phyloP scores from a whole-genome alignment of 2,113 vertebrate species.

The Steatornis caripensis region DNA sequence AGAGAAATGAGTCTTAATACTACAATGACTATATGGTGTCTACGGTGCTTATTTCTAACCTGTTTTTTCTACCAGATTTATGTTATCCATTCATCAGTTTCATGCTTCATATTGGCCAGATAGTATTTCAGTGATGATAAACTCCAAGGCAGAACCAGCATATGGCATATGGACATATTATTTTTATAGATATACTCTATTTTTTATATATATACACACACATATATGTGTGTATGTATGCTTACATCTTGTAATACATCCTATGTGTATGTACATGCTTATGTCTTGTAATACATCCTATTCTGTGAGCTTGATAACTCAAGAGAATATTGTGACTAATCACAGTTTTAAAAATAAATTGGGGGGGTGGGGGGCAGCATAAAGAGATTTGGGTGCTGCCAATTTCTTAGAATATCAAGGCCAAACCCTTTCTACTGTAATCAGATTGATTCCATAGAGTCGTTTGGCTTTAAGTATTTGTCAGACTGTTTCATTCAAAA shows the following conservation, averaged over 20 bases:
- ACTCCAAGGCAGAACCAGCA: neutral
- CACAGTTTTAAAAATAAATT: neutral
- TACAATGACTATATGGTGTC: too few species aligned
- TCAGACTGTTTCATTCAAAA: neutral
- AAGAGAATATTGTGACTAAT: neutral
- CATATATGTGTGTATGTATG: too few species aligned
- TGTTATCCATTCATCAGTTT: neutral
- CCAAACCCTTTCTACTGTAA: neutral
- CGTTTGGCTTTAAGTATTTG: neutral
- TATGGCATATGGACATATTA: neutral
- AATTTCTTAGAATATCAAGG: neutral
- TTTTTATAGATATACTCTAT: neutral
- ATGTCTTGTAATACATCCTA: too few species aligned
- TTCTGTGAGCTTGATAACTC: neutral
- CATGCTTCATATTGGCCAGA: neutral
- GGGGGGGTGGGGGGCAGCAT: neutral
- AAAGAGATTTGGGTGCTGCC: neutral
- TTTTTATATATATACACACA: neutral
- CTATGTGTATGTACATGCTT: fast-evolving
- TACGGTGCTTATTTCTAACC: neutral
- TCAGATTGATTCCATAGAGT: neutral
- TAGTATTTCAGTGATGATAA: neutral
- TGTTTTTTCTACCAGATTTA: neutral
- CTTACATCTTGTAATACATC: too few species aligned
- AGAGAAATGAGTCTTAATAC: neutral